Percentiles rank a stretch among this genome's conserved stretches.
Evolutionary conservation across 2,797 vertebrate genomes (phyloP).

Genomic region (Salarias fasciatus): DNA sequence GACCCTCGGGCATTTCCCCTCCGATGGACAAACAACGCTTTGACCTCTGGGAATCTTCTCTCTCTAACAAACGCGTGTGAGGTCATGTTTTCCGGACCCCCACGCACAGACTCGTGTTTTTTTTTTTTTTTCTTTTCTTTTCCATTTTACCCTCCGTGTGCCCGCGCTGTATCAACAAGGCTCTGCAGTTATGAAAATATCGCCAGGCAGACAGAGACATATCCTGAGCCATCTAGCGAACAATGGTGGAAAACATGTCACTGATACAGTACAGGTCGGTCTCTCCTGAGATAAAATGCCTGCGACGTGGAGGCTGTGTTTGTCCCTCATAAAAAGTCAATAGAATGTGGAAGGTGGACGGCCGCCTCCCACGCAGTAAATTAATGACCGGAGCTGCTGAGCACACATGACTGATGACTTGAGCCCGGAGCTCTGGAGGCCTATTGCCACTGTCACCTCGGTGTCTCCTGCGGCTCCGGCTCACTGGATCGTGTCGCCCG

Average conservation of each 20-base stretch:
- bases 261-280: slow-evolving; percentile 57
- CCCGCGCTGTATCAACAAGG: slow-evolving; percentile 67
- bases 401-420: slow-evolving; percentile 74
- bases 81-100: slow-evolving; percentile 77
- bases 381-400: slow-evolving; percentile 62
- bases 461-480: slow-evolving; percentile 58
- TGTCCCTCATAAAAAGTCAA: slow-evolving; percentile 68
- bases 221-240: slow-evolving; percentile 58
- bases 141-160: slow-evolving; percentile 50
- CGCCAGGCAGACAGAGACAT: slow-evolving; percentile 43
- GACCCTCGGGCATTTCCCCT: slow-evolving; percentile 69
- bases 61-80: slow-evolving; percentile 63
- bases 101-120: slow-evolving; percentile 61
- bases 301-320: slow-evolving; percentile 44
- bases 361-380: slow-evolving; percentile 62
- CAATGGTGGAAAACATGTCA: slow-evolving; percentile 61
- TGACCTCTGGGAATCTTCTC: slow-evolving; percentile 76
- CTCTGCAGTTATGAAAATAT: slow-evolving; percentile 73
- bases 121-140: too few relatives aligned
- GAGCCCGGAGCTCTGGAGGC: slow-evolving; percentile 49
- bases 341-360: slow-evolving; percentile 60
- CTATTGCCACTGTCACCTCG: slow-evolving; percentile 61
- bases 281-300: slow-evolving; percentile 52
- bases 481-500: slow-evolving; percentile 66
- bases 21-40: slow-evolving; percentile 68